Base-by-base conservation (phyloP, 2,113 vertebrate species). In the Emydocephalus ijimae region DNA sequence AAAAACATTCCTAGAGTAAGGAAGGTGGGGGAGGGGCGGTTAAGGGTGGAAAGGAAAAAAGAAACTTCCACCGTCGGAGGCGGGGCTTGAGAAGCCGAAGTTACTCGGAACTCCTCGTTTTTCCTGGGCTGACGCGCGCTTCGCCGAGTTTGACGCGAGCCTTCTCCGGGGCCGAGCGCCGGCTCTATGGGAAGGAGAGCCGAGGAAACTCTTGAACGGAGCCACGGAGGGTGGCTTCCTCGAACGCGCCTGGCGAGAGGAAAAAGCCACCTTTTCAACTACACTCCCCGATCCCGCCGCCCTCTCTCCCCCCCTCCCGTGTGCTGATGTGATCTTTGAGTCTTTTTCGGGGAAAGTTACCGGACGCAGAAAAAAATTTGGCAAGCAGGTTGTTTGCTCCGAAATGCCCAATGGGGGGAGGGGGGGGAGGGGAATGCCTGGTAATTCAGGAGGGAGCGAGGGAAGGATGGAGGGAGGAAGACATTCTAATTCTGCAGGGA, bases 241-340 rank as follows among this genome's bases (percentile, higher is more conserved):
- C 29, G 20, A 39, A 1, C 43, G 39, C 89, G 3, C 57, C 45
- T n/a, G 85, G 10, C 91, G 69, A 7, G 43, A 87, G 94, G 45
- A 29, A 23, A 48, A n/a, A 5, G 11, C 57, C 5, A 18, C 0
- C 10, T 7, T 56, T 23, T 34, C 48, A 88, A 24, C 43, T 1
- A 23, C 48, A 6, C 85, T 24, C 50, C 15, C 50, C 29, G 14
- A 18, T 29, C 50, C 18, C 15, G 14, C 5, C 52, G 12, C 7
- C 29, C 6, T 7, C 12, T 14, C 3, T 2, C 5, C 5, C 15
- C 26, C 6, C 7, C 14, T 0, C 6, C 50, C 3, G 45, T 0
- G 74, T 85, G 90, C 14, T 5, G 4, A 24, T 87, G 20, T 61
- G 18, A 86, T 85, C 90, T 52, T 10, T 50, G 86, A 69, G 85